A percentile compares a stretch with the other conserved stretches of the same genome.
Conservation (phyloP, 1,140 invertebrate genomes). For the Microvelia longipes region DNA sequence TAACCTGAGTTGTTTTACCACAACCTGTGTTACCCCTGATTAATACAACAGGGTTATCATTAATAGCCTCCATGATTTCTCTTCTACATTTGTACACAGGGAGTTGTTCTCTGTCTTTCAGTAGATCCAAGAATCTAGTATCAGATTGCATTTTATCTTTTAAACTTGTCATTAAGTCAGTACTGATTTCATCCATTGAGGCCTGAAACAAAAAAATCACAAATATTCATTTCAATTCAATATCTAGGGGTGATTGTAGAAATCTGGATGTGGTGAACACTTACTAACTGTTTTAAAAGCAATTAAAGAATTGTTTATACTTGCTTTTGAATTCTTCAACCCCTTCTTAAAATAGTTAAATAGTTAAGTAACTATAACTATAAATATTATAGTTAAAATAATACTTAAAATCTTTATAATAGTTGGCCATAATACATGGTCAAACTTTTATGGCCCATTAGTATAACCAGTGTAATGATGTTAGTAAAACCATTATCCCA, state of each 20-base stretch:
- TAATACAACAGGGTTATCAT: slow-evolving; percentile 72
- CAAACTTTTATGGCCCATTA: no score
- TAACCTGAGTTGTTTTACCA: slow-evolving; percentile 54
- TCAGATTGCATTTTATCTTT: slow-evolving; percentile 48
- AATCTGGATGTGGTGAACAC: no score
- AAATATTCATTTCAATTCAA: neutral
- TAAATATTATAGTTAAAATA: no score
- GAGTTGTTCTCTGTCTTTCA: slow-evolving; percentile 48
- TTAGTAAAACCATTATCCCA: no score
- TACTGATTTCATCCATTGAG: slow-evolving; percentile 62
- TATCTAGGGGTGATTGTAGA: neutral
- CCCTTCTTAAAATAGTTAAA: no score
- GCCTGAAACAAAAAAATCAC: slow-evolving; percentile 31
- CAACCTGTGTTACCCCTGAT: slow-evolving; percentile 90
- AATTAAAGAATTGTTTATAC: no score
- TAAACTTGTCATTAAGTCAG: slow-evolving; percentile 49
- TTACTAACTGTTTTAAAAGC: no score
- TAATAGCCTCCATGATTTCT: slow-evolving; percentile 66
- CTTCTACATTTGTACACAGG: slow-evolving; percentile 59
- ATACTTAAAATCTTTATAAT: no score
- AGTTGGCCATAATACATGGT: no score
- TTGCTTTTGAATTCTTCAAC: no score
- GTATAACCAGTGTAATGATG: no score
- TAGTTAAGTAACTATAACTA: no score
- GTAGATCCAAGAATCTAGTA: slow-evolving; percentile 40